phyloP scores from a whole-genome alignment of 2,888 invertebrate species.

The Aromia moschata region DNA sequence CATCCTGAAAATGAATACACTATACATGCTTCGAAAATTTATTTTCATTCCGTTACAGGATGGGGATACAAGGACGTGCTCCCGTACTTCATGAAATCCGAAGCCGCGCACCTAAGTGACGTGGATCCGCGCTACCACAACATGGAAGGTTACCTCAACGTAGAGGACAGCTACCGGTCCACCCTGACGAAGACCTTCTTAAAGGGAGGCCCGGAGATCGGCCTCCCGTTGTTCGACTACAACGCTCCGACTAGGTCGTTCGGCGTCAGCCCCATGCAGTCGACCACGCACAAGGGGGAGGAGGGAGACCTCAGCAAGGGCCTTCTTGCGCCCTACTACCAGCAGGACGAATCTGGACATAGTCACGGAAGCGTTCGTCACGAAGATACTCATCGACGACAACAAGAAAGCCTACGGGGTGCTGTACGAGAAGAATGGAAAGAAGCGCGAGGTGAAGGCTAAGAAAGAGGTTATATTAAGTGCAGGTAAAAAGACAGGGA shows the following conservation, averaged over 20 bases:
- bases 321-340: constrained; percentile 67
- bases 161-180: constrained; percentile 68
- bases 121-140: constrained; percentile 67
- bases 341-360: constrained; percentile 69
- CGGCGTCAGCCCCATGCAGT: constrained; percentile 60
- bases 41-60: constrained; percentile 61
- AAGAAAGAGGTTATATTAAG: constrained; percentile 68
- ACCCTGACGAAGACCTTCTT: constrained; percentile 57
- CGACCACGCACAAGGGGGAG: constrained; percentile 64
- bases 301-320: constrained; percentile 68
- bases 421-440: constrained; percentile 53
- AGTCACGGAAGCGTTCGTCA: constrained; percentile 66
- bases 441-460: constrained; percentile 55
- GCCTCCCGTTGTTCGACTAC: constrained; percentile 62
- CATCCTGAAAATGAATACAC: too few species aligned
- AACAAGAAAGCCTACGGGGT: constrained; percentile 64
- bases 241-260: constrained; percentile 53
- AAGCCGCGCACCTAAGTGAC: constrained; percentile 49
- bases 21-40: too few species aligned
- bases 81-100: constrained; percentile 65
- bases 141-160: constrained; percentile 69
- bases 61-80: constrained; percentile 69
- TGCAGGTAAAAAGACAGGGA: constrained; percentile 60
- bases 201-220: constrained; percentile 59
- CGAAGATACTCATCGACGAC: constrained; percentile 66